phyloP scores from a whole-genome alignment of 2,797 vertebrate genomes.

The Cichlasoma orientale region DNA sequence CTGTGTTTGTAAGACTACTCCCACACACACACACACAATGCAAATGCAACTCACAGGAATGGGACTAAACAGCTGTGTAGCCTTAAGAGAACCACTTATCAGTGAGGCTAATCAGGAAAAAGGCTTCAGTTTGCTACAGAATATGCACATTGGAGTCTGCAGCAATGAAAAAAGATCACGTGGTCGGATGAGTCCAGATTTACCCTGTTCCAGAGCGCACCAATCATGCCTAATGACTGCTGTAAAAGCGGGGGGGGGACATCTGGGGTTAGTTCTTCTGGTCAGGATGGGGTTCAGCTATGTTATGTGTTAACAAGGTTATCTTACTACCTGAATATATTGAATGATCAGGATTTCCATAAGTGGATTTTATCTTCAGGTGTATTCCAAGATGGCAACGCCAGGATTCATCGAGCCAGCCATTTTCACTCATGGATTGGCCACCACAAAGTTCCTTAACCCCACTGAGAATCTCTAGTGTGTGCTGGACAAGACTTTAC shows the following conservation, averaged over 20 bases:
- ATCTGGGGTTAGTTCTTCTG: background rate
- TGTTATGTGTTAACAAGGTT: background rate
- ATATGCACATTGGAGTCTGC: too few species aligned
- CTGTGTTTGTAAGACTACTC: background rate
- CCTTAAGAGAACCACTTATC: background rate
- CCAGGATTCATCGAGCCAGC: background rate
- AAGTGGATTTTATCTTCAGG: background rate
- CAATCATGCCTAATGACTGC: too few species aligned
- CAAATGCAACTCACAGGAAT: background rate
- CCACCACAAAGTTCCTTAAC: background rate
- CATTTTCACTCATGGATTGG: background rate
- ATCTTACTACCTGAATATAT: background rate
- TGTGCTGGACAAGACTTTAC: background rate
- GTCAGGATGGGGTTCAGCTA: background rate
- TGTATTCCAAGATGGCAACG: background rate
- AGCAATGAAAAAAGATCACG: too few species aligned
- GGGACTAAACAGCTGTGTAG: rapidly evolving
- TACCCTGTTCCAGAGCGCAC: background rate
- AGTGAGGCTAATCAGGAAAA: too few species aligned
- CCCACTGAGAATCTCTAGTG: background rate
- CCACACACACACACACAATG: rapidly evolving
- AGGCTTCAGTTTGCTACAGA: too few species aligned
- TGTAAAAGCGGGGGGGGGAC: too few species aligned
- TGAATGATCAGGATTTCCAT: background rate
- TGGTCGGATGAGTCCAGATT: background rate